Evolutionary conservation across 1,140 invertebrate genomes (phyloP), one percentile per base, ranked within the genome.

Genomic region (Elysia chlorotica): DNA sequence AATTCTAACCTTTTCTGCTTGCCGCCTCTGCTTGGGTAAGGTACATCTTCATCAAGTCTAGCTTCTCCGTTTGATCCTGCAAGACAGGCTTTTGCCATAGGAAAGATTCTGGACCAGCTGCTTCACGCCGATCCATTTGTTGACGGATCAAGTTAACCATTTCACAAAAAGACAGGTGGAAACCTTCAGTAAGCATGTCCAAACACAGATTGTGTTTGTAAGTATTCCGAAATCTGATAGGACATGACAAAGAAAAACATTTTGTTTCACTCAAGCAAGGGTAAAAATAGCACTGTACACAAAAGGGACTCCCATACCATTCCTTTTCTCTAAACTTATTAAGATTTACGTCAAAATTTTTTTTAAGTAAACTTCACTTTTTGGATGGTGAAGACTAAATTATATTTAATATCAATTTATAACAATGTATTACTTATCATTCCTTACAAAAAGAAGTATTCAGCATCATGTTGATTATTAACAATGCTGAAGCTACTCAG

Each of bases 171-270:
- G 84, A 82, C 61, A 80, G 68, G 72, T 87, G 86, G 73, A 78
- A 87, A 28, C 86, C 86, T 63, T 82, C 82, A 74, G 80, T 78
- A 68, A 87, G 74, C 82, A 87, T 86, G 48, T 86, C 85, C 65
- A 86, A 72, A 77, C 85, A 87, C 36, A 87, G 73, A 57, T 82
- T 86, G 77, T 87, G 85, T 78, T 84, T 85, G 74, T 83, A 87
- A 21, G 82, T 75, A 74, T 87, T 85, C 61, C 86, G 79, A 71
- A 78, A 87, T 36, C 86, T 87, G 76, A 48, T 53, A 33, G n/a
- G n/a, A n/a, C n/a, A n/a, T n/a, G n/a, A n/a, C n/a, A n/a, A n/a
- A n/a, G n/a, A n/a, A n/a, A n/a, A n/a, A n/a, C n/a, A n/a, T n/a
- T n/a, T n/a, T n/a, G n/a, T n/a, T n/a, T n/a, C n/a, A n/a, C n/a